Evolutionary conservation across 2,797 vertebrate genomes (phyloP), one percentile per base, ranked within the genome.

Genomic region (Spinibarbus caldwelli): DNA sequence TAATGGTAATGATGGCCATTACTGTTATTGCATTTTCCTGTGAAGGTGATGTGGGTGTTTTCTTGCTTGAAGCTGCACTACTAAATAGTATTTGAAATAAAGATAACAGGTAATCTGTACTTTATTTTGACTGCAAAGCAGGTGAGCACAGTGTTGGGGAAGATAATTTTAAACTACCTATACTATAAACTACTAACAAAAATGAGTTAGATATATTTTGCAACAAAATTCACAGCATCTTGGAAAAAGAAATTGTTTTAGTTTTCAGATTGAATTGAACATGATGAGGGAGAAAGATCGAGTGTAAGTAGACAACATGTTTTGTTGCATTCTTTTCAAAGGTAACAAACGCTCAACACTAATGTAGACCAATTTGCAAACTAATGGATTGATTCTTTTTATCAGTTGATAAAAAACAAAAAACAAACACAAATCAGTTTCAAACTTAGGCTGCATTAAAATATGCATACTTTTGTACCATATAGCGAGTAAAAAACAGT

Each of bases 1-100:
- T 86, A 62, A 54, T 82, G 70, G 72, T 86, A 57, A 82, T 70
- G 45, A 72, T 70, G 23, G n/a, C 36, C 83, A 68, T 90, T 83
- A 78, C 68, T 75, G 52, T 86, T 76, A 68, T 62, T 80, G 14
- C 66, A 47, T 73, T 82, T 85, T 79, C 8, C 31, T 64, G 34
- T 43, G 14, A 59, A 72, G 78, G n/a, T 75, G 66, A 68, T 80
- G 49, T 76, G 54, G 62, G n/a, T 31, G 43, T 77, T 83, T 72
- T 59, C 23, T 67, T 62, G 36, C 43, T 81, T 49, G 26, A 10
- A 78, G 31, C 57, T 49, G 45, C 14, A 26, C n/a, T 64, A 82
- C 31, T 68, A 36, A 41, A 81, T 71, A 36, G 29, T 29, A 21
- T n/a, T 54, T 43, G 15, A 80, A 29, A 47, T 15, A 67, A 59